These are phyloP conservation scores for Margarornis squamiger DNA, from an alignment of 2,797 vertebrate species.

Conservation along the genomic window DNA sequence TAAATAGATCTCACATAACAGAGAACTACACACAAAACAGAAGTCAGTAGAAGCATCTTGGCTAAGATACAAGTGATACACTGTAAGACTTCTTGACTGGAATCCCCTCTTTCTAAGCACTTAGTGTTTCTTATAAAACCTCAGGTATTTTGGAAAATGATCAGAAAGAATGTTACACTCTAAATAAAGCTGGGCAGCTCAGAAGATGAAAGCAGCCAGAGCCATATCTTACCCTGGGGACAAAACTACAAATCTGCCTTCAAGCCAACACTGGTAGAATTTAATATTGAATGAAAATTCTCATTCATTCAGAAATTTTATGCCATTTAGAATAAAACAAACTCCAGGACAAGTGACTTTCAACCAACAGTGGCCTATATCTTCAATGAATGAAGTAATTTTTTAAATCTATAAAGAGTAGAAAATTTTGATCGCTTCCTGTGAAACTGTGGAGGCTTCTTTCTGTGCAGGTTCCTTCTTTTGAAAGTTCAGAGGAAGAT, in stretches of 20 bases:
- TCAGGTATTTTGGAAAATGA: slow-evolving; percentile 1
- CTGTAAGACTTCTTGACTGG: background rate
- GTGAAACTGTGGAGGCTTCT: background rate
- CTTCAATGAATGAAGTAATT: slow-evolving; percentile 15
- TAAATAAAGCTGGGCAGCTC: slow-evolving; percentile 40
- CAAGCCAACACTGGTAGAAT: slow-evolving; percentile 19
- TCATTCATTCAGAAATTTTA: slow-evolving; percentile 20
- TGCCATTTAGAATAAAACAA: background rate
- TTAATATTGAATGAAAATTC: slow-evolving; percentile 44
- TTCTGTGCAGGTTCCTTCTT: slow-evolving; percentile 21
- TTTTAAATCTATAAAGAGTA: background rate
- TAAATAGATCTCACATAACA: background rate
- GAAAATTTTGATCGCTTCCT: background rate
- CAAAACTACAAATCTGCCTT: slow-evolving; percentile 28
- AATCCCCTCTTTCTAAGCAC: background rate
- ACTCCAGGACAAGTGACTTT: background rate
- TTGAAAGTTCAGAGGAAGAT: slow-evolving; percentile 8
- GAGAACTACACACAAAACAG: background rate
- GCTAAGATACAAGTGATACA: background rate
- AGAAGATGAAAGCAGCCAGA: slow-evolving; percentile 9
- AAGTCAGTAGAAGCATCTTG: background rate
- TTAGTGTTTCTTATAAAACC: background rate
- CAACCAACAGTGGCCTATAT: slow-evolving; percentile 36
- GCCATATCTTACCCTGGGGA: background rate
- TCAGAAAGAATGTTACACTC: background rate